phyloP scores from a whole-genome alignment of 2,888 invertebrate genomes.

The Catonia carolina region DNA sequence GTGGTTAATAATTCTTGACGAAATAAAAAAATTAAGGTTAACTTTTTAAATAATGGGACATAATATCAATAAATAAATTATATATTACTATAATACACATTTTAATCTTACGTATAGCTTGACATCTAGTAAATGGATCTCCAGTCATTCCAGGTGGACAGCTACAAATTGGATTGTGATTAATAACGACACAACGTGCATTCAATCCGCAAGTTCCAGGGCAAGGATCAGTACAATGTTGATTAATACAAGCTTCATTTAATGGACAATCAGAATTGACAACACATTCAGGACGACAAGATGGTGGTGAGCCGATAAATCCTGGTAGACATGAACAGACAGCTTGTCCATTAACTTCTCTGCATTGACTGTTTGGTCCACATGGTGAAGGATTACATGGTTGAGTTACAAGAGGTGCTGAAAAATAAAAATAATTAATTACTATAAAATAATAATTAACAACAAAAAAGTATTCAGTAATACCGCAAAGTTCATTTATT shows the following conservation, averaged over 20 bases:
- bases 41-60: too few relatives aligned
- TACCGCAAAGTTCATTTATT: background rate
- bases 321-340: constrained; percentile 47
- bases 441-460: too few relatives aligned
- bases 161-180: constrained; percentile 70
- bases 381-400: constrained; percentile 52
- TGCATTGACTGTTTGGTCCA: constrained; percentile 47
- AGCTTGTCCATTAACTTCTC: constrained; percentile 45
- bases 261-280: constrained; percentile 48
- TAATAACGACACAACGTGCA: constrained; percentile 63
- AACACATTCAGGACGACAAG: constrained; percentile 48
- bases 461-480: background rate
- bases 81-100: too few relatives aligned
- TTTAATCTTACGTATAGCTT: constrained; percentile 46
- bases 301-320: constrained; percentile 49
- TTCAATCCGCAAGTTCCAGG: constrained; percentile 54
- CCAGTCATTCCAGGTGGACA: constrained; percentile 63
- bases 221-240: constrained; percentile 49
- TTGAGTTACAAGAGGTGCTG: constrained; percentile 40
- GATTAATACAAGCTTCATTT: constrained; percentile 48
- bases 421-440: constrained; percentile 21
- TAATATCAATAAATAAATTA: too few relatives aligned
- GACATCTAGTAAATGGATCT: constrained; percentile 64
- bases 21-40: too few relatives aligned
- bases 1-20: too few relatives aligned